phyloP scores from a whole-genome alignment of 2,113 vertebrate genomes.

The Lontra canadensis region DNA sequence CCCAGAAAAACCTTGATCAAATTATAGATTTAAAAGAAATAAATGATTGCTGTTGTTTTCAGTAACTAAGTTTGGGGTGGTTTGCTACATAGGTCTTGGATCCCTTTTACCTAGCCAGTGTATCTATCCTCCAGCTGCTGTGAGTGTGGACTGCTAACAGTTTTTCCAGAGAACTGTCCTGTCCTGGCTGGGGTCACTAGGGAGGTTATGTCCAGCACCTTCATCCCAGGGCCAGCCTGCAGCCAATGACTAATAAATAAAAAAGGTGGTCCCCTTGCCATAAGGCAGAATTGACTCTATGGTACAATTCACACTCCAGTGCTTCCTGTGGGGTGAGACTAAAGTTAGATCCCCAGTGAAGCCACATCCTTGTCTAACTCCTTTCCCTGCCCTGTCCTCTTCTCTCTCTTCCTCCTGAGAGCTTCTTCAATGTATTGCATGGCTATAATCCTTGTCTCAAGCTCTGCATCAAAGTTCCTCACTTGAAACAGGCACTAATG shows the following conservation, averaged over 20 bases:
- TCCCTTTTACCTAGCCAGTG: fast-evolving
- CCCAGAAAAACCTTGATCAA: neutral
- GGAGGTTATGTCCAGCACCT: neutral
- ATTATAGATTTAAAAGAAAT: neutral
- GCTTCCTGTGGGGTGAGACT: neutral
- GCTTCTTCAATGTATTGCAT: neutral
- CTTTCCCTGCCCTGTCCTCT: neutral
- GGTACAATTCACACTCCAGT: neutral
- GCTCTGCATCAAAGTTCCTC: neutral
- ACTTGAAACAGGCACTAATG: neutral
- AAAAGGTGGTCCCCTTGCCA: neutral
- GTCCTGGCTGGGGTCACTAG: neutral
- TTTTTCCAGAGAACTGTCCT: neutral
- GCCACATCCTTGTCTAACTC: neutral
- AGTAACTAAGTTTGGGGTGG: neutral
- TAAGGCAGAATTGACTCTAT: neutral
- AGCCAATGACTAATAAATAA: neutral
- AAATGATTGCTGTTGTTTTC: neutral
- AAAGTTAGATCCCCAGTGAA: neutral
- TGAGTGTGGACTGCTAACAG: neutral
- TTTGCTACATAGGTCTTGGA: neutral
- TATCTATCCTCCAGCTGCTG: neutral
- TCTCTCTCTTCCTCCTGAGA: neutral
- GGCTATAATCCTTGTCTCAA: neutral
- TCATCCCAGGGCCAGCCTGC: neutral